phyloP scores from a whole-genome alignment of 2,113 vertebrate species.

The Corapipo altera region DNA sequence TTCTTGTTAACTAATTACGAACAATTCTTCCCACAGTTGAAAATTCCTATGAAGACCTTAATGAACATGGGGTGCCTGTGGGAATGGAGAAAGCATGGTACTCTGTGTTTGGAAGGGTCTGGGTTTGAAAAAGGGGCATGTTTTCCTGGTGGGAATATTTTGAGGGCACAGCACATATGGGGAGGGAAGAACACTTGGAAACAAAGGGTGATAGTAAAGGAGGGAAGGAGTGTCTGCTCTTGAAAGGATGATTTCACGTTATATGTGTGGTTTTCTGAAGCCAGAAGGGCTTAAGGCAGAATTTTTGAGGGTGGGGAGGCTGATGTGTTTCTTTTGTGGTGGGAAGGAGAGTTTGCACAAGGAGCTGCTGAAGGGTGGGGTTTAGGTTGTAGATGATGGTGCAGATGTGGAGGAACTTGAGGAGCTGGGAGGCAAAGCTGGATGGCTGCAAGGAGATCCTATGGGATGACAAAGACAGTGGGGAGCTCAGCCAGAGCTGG shows the following conservation, averaged over 20 bases:
- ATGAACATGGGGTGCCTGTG: not conserved
- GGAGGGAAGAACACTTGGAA: not conserved
- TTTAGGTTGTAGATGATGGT: not conserved
- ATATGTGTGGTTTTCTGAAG: not conserved
- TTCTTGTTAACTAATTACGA: constrained; percentile 67
- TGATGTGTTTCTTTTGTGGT: not conserved
- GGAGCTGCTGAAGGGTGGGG: not conserved
- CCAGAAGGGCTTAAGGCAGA: not conserved
- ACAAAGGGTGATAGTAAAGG: not conserved
- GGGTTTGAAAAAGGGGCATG: not conserved
- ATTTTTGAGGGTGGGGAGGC: not conserved
- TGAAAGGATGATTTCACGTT: not conserved
- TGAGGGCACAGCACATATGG: not conserved
- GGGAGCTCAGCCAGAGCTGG: not conserved
- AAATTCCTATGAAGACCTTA: not conserved
- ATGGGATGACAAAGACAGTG: not conserved
- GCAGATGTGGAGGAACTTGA: not conserved
- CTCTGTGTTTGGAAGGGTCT: not conserved
- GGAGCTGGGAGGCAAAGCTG: not conserved
- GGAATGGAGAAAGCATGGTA: not conserved
- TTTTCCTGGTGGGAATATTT: not conserved
- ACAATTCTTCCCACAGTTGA: not conserved
- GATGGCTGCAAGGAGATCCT: not conserved
- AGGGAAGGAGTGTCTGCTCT: not conserved
- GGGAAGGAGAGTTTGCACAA: not conserved